Base-by-base conservation (phyloP, 2,888 invertebrate species). In the Mimas tiliae region DNA sequence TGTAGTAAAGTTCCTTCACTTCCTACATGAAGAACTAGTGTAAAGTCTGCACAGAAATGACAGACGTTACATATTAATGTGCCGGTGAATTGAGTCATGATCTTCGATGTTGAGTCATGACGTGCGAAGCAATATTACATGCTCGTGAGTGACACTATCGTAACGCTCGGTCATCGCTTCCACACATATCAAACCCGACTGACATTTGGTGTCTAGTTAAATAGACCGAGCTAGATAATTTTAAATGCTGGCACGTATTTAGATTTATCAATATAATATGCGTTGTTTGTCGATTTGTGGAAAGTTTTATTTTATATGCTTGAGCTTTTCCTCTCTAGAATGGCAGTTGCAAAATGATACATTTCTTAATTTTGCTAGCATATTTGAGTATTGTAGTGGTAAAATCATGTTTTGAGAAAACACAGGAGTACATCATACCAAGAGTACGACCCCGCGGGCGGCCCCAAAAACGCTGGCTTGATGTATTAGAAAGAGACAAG, bases 71-170 rank as follows among this genome's bases (percentile, higher is more conserved):
- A 70, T 70, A 69, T 68, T 58, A 65, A 21, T 48, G 64, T 64
- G 52, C 55, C 70, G 68, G 72, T 77, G 72, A 72, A 77, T 81
- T 76, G 73, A 79, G 73, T 74, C 80, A 75, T 74, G 80, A 71
- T 71, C 66, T 68, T 69, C 67, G 62, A 66, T 63, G 70, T 69
- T 70, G 71, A 75, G 69, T 77, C 79, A 75, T 79, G 78, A 78
- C 66, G 76, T 74, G 74, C 74, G 69, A 71, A 72, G 77, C 76
- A 71, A 75, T 70, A 68, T 74, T 72, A 69, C 69, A 72, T 70
- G 68, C 69, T 65, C 64, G 75, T 82, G 82, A 82, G 74, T 82
- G 83, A 82, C 83, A 79, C 67, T 82, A 83, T 83, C 83, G 69
- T 70, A 47, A 64, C 66, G 63, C 67, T 47, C 42, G 63, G 45